Evolutionary conservation across 2,797 vertebrate species (phyloP), one percentile per base, ranked within the genome.

Genomic region (Microctenopoma lineatum): DNA sequence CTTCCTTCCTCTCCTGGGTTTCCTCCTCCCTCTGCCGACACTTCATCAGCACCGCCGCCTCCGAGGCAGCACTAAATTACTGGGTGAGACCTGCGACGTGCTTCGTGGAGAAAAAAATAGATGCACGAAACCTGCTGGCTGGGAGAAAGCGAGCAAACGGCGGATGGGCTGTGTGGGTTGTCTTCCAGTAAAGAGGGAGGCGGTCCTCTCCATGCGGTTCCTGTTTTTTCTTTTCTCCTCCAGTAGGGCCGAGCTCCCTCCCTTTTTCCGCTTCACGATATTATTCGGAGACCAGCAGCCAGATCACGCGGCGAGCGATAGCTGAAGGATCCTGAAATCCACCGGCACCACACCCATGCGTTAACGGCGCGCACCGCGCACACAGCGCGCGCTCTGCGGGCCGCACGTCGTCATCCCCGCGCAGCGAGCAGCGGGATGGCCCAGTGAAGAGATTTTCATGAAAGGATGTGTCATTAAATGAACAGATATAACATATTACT

Each of bases 1-100:
- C 54, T 90, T 88, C 88, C 83, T 89, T 84, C 89, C 90, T 91
- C 90, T 72, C 75, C 57, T 39, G 66, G 66, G 79, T 77, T 71
- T 73, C 84, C 84, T 87, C 87, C 80, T 84, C 75, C 73, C 69
- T 71, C 64, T 60, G 60, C 81, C 72, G 81, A 84, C 82, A 73
- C 87, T 87, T 89, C 86, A 77, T 77, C 84, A 75, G 80, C 82
- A 84, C 84, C 66, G 63, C 80, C 78, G 65, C 85, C 77, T 86
- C 70, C 48, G 32, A 74, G 36, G 68, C 81, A 46, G 50, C 74
- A 53, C 58, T 38, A 25, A 67, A 45, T 45, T 55, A 63, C 55
- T 32, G 55, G 64, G 56, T 5, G 10, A 55, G 45, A 65, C 14
- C 44, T 60, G 55, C 46, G 52, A 67, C 66, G 57, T 18, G 70